These are phyloP conservation scores for Diabrotica balteata DNA, from an alignment of 2,888 invertebrate species.

Conservation along the genomic window DNA sequence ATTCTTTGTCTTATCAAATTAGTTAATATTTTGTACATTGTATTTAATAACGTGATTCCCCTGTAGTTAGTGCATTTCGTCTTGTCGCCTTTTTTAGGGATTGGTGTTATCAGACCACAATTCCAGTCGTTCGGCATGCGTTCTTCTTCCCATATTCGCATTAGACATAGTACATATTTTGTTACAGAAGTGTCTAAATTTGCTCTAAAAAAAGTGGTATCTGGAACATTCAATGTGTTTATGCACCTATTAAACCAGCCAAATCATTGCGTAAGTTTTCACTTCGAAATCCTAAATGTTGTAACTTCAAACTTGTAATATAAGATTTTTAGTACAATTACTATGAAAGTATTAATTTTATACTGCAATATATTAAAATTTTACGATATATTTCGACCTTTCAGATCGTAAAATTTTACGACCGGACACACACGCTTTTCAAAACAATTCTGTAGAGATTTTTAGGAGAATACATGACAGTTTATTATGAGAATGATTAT, in stretches of 20 bases:
- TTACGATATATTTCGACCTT: slow-evolving; percentile 30
- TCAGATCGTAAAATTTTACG: slow-evolving; percentile 27
- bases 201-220: neutral
- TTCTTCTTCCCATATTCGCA: too few relatives aligned
- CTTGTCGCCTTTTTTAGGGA: too few relatives aligned
- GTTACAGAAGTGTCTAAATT: too few relatives aligned
- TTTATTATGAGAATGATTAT: neutral
- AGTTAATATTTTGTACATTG: too few relatives aligned
- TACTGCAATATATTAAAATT: slow-evolving; percentile 29
- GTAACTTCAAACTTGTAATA: slow-evolving; percentile 14
- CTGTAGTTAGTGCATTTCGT: too few relatives aligned
- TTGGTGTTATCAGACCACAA: too few relatives aligned
- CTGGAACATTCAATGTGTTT: slow-evolving; percentile 4
- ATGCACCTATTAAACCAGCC: slow-evolving; percentile 12
- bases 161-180: too few relatives aligned
- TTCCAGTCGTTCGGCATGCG: too few relatives aligned
- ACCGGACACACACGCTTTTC: slow-evolving; percentile 18
- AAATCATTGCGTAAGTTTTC: slow-evolving; percentile 21
- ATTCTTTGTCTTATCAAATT: too few relatives aligned
- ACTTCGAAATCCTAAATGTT: slow-evolving; percentile 23
- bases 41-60: too few relatives aligned
- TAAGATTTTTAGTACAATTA: slow-evolving; percentile 30
- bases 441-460: slow-evolving; percentile 8
- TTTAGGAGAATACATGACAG: slow-evolving; percentile 9
- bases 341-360: slow-evolving; percentile 30